Percentiles rank a stretch among this genome's conserved stretches.
Evolutionary conservation across 2,797 vertebrate genomes (phyloP).

Genomic region (Sternotherus odoratus): DNA sequence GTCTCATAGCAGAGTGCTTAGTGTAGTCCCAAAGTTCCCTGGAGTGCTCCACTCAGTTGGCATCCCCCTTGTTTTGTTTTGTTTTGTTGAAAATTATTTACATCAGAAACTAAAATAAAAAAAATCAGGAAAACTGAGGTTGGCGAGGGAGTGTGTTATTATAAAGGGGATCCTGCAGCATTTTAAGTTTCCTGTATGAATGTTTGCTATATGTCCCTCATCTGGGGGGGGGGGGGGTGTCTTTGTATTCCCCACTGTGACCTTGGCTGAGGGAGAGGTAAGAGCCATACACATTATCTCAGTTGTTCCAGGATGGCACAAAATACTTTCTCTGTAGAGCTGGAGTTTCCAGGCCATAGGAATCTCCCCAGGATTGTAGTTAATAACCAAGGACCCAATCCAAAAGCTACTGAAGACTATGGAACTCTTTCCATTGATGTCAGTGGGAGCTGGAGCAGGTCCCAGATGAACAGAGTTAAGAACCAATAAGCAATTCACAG

Average conservation of each 20-base stretch:
- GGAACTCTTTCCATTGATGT: neutral
- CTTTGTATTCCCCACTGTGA: neutral
- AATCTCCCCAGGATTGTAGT: neutral
- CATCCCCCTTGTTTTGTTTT: neutral
- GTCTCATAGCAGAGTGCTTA: neutral
- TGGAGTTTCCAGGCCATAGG: neutral
- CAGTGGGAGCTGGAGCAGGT: neutral
- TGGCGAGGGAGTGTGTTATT: neutral
- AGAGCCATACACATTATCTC: neutral
- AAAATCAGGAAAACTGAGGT: neutral
- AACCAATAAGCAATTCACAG: neutral
- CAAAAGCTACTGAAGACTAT: neutral
- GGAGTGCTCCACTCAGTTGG: neutral
- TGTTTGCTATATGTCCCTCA: neutral
- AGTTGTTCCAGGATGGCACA: neutral
- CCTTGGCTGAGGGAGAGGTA: neutral
- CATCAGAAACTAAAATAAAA: neutral
- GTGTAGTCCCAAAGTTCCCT: neutral
- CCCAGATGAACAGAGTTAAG: neutral
- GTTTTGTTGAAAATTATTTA: neutral
- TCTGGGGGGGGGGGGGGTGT: too few species aligned
- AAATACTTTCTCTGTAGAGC: neutral
- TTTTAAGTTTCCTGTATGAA: neutral
- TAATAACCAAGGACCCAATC: neutral
- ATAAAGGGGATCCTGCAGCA: too few species aligned